Conservation (phyloP, 2,113 vertebrate species). For the Ursus arctos region DNA sequence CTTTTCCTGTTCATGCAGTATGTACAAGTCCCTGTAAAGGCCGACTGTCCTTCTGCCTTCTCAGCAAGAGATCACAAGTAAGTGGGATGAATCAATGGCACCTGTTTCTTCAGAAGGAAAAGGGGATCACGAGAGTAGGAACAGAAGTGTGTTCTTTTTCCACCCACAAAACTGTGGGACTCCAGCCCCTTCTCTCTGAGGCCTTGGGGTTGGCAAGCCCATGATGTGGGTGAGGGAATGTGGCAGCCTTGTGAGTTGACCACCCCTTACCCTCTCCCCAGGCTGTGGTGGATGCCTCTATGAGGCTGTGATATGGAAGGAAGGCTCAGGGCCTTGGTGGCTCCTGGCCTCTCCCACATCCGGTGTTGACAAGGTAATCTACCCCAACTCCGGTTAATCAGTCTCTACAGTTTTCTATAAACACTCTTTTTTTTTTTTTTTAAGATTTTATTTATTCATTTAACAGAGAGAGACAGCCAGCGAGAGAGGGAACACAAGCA, state of each 20-base stretch:
- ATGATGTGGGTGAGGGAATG: not conserved
- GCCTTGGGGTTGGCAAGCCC: not conserved
- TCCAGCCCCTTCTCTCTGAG: not conserved
- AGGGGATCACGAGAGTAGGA: not conserved
- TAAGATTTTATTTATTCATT: too few species aligned
- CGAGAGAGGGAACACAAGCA: too few species aligned
- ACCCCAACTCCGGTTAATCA: not conserved
- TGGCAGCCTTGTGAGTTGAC: not conserved
- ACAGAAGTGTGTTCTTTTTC: not conserved
- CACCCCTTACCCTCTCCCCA: not conserved
- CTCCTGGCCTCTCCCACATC: not conserved
- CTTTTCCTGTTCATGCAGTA: not conserved
- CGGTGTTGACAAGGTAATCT: not conserved
- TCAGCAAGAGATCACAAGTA: not conserved
- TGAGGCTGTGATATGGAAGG: not conserved
- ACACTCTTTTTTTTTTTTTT: too few species aligned
- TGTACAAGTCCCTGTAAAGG: not conserved
- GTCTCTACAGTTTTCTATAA: not conserved
- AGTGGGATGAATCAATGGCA: not conserved
- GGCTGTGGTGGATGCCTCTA: not conserved
- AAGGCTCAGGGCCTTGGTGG: not conserved
- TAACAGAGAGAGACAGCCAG: too few species aligned
- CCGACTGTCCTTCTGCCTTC: not conserved
- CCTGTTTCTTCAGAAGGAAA: not conserved
- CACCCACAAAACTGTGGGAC: not conserved